Conservation (phyloP, 1,140 invertebrate species). For the Lepidurus packardi region DNA sequence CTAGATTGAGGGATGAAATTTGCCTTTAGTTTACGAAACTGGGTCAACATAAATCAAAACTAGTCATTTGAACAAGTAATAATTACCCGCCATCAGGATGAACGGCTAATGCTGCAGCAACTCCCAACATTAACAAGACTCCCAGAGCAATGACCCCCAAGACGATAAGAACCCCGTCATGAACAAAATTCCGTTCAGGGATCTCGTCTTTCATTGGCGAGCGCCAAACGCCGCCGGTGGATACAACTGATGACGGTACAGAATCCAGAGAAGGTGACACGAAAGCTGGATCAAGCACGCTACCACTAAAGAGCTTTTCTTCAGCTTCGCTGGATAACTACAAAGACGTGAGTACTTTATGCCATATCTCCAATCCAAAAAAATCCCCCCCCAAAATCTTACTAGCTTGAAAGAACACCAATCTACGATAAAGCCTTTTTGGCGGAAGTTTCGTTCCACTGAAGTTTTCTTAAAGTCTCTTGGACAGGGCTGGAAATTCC, state of each 20-base stretch:
- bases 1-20: not conserved
- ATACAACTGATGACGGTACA: not conserved
- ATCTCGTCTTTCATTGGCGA: slow-evolving; percentile 54
- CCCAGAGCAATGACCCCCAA: slow-evolving; percentile 62
- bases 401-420: slow-evolving; percentile 84
- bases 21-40: not conserved
- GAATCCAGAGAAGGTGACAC: not conserved
- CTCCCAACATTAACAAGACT: slow-evolving; percentile 56
- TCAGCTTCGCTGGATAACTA: not conserved
- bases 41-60: not conserved
- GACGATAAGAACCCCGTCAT: slow-evolving; percentile 64
- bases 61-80: not conserved
- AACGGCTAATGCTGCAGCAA: slow-evolving; percentile 68
- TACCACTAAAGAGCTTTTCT: not conserved
- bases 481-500: slow-evolving; percentile 65
- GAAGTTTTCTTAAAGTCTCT: slow-evolving; percentile 74
- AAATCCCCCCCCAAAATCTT: slow-evolving; percentile 40
- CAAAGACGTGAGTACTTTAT: not conserved
- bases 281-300: not conserved
- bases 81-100: slow-evolving; percentile 73
- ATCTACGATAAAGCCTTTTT: slow-evolving; percentile 68
- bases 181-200: slow-evolving; percentile 62
- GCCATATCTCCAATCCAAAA: not conserved
- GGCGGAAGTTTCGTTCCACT: slow-evolving; percentile 73
- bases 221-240: slow-evolving; percentile 46